phyloP scores from a whole-genome alignment of 2,797 vertebrate species.

The Gobionotothen gibberifrons region DNA sequence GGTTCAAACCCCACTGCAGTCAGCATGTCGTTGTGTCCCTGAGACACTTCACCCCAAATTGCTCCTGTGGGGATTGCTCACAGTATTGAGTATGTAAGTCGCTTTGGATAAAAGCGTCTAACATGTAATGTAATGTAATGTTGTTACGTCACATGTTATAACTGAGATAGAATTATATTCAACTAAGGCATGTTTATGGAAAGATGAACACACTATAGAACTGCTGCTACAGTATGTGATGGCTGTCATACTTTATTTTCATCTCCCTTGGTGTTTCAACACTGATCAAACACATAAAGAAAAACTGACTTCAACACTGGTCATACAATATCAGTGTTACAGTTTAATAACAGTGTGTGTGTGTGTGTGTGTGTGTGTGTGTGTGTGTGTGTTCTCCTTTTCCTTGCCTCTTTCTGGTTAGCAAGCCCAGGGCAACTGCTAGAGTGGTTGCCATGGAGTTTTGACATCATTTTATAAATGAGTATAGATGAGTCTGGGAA shows the following conservation, averaged over 20 bases:
- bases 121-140: too few relatives aligned
- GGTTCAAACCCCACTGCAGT: too few relatives aligned
- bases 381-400: conserved; percentile 29
- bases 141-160: conserved; percentile 5
- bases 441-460: conserved; percentile 79
- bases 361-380: conserved; percentile 24
- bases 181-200: conserved; percentile 16
- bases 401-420: conserved; percentile 64
- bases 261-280: conserved; percentile 36
- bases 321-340: conserved; percentile 48
- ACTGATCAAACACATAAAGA: conserved; percentile 29
- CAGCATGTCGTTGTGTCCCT: too few relatives aligned
- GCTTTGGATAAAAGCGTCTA: too few relatives aligned
- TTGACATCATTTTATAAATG: conserved; percentile 81
- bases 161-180: conserved; percentile 23
- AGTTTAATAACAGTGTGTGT: conserved; percentile 32
- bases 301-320: conserved; percentile 45
- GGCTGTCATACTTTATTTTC: conserved; percentile 15
- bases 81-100: too few relatives aligned
- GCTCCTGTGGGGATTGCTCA: too few relatives aligned
- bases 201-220: conserved; percentile 21
- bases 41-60: too few relatives aligned
- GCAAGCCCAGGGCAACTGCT: conserved; percentile 65
- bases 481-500: conserved; percentile 81
- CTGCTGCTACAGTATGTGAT: conserved; percentile 10